phyloP scores from a whole-genome alignment of 1,140 invertebrate genomes.

The Macrobrachium nipponense region DNA sequence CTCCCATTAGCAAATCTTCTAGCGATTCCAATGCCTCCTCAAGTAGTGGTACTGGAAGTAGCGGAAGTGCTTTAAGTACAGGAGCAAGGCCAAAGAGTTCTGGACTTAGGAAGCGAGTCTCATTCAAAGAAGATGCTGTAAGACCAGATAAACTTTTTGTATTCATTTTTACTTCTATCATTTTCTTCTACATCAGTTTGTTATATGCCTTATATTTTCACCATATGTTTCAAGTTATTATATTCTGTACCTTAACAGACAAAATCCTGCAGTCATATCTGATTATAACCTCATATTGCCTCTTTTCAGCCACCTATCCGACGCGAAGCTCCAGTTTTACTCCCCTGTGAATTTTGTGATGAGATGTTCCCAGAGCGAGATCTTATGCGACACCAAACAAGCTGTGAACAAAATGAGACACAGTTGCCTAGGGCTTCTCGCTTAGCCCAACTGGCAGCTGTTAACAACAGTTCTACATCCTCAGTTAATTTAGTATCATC shows the following conservation, averaged over 20 bases:
- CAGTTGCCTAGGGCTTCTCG: constrained; percentile 53
- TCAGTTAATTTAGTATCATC: too few relatives aligned
- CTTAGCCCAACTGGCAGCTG: constrained; percentile 37
- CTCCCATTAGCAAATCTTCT: constrained; percentile 62
- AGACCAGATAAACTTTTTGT: background rate
- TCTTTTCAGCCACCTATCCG: constrained; percentile 45
- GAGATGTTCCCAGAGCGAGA: constrained; percentile 63
- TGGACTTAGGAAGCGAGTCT: constrained; percentile 62
- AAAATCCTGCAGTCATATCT: too few relatives aligned
- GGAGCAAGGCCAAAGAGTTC: constrained; percentile 62
- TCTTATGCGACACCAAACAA: constrained; percentile 63
- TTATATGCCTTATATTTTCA: background rate
- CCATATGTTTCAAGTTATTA: background rate
- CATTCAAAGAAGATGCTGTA: constrained; percentile 63
- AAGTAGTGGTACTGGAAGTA: constrained; percentile 33
- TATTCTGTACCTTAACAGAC: background rate
- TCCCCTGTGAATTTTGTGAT: constrained; percentile 63
- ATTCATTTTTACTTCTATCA: background rate
- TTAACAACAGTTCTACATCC: background rate
- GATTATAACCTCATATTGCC: too few relatives aligned
- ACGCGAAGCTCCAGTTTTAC: constrained; percentile 60
- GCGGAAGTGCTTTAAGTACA: constrained; percentile 44
- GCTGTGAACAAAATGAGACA: constrained; percentile 63
- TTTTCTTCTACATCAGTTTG: background rate
- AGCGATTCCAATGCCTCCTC: constrained; percentile 61